These are phyloP conservation scores for Tenthredo scrophulariae DNA, from an alignment of 2,888 invertebrate species.

Conservation along the genomic window DNA sequence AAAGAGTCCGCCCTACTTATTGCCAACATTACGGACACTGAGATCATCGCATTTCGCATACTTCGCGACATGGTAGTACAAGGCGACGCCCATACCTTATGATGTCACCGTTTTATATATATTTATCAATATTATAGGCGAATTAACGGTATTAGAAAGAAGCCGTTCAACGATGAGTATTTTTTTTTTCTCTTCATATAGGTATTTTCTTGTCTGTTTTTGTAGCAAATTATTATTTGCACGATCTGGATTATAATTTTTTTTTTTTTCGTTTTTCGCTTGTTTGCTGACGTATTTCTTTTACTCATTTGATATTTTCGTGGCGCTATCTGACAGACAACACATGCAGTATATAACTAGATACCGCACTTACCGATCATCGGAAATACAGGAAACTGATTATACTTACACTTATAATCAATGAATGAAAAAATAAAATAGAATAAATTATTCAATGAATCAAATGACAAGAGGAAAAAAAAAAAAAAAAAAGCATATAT, in stretches of 20 bases:
- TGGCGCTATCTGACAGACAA: not conserved
- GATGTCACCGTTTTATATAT: slow-evolving; percentile 27
- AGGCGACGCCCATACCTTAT: slow-evolving; percentile 26
- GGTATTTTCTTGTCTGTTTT: not conserved
- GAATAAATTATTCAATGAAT: not conserved
- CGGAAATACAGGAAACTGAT: not conserved
- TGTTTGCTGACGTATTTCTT: not conserved
- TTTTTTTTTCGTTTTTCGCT: not conserved
- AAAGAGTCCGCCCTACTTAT: not conserved
- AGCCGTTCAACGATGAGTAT: not conserved
- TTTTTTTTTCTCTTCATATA: not conserved
- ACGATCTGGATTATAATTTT: not conserved
- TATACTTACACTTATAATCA: not conserved
- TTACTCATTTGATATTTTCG: not conserved
- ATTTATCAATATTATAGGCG: not conserved
- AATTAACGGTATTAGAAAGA: not conserved
- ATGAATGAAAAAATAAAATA: not conserved
- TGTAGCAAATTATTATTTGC: not conserved
- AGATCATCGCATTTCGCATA: not conserved
- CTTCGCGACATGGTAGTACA: not conserved
- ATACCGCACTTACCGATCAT: not conserved
- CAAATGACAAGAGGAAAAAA: not conserved
- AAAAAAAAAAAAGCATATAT: not conserved
- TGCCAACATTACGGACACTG: not conserved
- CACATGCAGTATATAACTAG: not conserved